Evolutionary conservation across 1,140 invertebrate species (phyloP), one percentile per base, ranked within the genome.

Genomic region (Drosophila virilis): DNA sequence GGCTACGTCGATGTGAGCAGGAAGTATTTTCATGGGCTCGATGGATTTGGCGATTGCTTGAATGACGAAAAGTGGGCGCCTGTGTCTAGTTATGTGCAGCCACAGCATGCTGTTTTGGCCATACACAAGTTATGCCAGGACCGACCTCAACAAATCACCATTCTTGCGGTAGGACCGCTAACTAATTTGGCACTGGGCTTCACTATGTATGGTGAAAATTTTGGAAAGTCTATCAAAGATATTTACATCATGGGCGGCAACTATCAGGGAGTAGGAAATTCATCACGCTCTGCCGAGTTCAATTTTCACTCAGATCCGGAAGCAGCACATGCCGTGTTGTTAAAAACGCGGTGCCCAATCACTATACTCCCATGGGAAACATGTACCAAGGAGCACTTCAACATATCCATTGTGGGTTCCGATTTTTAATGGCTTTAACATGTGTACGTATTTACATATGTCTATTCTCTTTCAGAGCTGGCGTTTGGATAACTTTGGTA

Each of bases 301-400:
- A 97, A 97, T 92, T 97, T 97, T 84, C 93, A 94, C 58, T 91
- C 91, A 15, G 96, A 97, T 92, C 96, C 96, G 0, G 96, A 97
- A 93, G 96, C 96, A 32, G 96, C 95, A 0, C 93, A 95, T 82
- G 95, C 97, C 40, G 94, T 96, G 10, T 90, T 97, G 1, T 92
- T 92, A 8, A 93, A 91, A 51, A 91, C 93, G 5, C 79, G 75
- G 54, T 94, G 94, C 69, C 95, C 94, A n/a, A 92, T 96, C 2
- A 93, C 92, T 70, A 91, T 96, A 35, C 81, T 95, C 6, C 94
- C 95, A 6, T 96, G 95, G 95, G 95, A 96, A 90, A 92, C 94
- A 2, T 94, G 94, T 69, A 76, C 93, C 8, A 67, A 80, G 28
- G 91, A 92, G 7, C 69, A 62, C 17, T 88, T 92, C 13, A 72